A percentile compares a stretch with the other conserved stretches of the same genome.
Conservation (phyloP, 2,797 vertebrate genomes). For the Arremon aurantiirostris region DNA sequence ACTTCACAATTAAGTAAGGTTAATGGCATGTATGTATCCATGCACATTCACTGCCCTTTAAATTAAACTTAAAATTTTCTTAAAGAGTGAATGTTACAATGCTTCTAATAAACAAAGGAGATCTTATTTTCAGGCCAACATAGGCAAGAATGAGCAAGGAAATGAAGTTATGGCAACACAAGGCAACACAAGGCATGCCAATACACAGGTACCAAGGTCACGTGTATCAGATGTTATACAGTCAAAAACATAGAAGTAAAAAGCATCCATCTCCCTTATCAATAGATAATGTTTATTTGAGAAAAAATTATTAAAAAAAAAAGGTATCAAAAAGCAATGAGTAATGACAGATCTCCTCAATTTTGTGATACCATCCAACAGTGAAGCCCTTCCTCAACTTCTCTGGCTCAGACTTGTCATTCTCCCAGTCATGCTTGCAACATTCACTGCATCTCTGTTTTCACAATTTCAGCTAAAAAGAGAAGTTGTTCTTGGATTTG, state of each 20-base stretch:
- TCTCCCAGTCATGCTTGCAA: not conserved
- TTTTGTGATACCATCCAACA: not conserved
- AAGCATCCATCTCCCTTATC: not conserved
- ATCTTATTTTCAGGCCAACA: not conserved
- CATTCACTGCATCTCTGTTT: not conserved
- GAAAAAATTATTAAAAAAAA: not conserved
- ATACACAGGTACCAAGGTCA: not conserved
- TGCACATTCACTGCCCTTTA: not conserved
- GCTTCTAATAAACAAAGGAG: not conserved
- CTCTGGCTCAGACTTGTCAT: not conserved
- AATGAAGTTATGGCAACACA: not conserved
- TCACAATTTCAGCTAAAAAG: not conserved
- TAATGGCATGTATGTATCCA: not conserved
- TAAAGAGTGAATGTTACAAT: not conserved
- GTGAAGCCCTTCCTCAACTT: not conserved
- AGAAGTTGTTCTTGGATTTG: not conserved
- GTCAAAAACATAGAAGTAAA: not conserved
- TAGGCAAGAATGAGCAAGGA: not conserved
- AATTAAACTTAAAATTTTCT: not conserved
- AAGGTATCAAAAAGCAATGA: not conserved
- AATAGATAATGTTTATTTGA: not conserved
- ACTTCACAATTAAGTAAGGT: not conserved
- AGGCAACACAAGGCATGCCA: not conserved
- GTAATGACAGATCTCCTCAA: not conserved
- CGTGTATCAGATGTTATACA: not conserved